Base-by-base conservation (phyloP, 2,113 vertebrate species). In the Megaceryle maxima region DNA sequence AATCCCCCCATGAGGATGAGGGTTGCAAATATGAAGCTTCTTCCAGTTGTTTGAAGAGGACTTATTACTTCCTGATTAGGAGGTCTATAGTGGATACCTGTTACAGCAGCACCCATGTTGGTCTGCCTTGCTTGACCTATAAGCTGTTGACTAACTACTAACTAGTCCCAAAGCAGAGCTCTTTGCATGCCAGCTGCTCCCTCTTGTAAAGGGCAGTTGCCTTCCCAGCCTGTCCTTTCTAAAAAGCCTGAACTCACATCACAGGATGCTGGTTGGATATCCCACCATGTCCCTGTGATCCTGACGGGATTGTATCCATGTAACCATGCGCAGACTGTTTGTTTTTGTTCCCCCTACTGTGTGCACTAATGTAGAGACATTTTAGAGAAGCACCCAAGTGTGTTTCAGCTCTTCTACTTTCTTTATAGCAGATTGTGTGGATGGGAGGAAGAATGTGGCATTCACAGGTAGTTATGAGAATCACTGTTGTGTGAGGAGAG, bases 241-340 rank as follows among this genome's bases (percentile, higher is more conserved):
- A 35, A 68, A 68, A 50, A 50, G 19, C 19, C 35, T 41, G 29
- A 33, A 46, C 10, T 5, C 5, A 11, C 33, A 46, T 57, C 29
- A 41, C 35, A 50, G 62, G 11, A 43, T 2, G 4, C 25, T 4
- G 1, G 4, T 35, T 3, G 2, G 10, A 9, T 66, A 24, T 50
- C 51, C 60, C 28, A 39, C n/a, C 9, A 10, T 17, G 8, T n/a
- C 17, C 39, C 28, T 41, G 13, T 75, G 41, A 67, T 50, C 53
- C 31, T 6, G 4, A 3, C 35, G 24, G 59, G 15, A 15, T 4
- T 46, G 29, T 46, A 24, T 41, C 41, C 14, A 29, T 57, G 19
- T 59, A 41, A 76, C 53, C 29, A 28, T 28, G 16, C 15, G 43
- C 53, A 59, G 51, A 22, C 13, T 50, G 24, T 43, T 50, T 24